These are phyloP conservation scores for Neosalanx taihuensis DNA, from an alignment of 2,797 vertebrate species.

Conservation along the genomic window DNA sequence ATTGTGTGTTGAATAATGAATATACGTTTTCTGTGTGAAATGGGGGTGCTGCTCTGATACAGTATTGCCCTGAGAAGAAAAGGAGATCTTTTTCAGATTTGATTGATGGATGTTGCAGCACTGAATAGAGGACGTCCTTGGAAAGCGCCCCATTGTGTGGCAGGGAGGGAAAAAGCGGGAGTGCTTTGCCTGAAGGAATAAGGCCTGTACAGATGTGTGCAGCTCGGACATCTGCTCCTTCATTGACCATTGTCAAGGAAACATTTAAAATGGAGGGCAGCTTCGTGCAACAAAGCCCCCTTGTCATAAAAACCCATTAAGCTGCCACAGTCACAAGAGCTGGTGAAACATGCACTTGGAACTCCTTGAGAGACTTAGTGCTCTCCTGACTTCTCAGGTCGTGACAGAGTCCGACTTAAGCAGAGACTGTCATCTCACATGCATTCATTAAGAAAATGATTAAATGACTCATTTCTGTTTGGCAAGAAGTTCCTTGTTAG, in stretches of 20 bases:
- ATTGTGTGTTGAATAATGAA: background rate
- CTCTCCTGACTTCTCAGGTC: constrained; percentile 37
- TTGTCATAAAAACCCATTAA: constrained; percentile 58
- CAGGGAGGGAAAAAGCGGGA: constrained; percentile 3
- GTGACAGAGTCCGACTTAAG: constrained; percentile 22
- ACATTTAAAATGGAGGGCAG: constrained; percentile 70
- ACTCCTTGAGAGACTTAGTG: constrained; percentile 31
- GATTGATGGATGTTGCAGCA: constrained; percentile 37
- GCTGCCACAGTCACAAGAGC: constrained; percentile 54
- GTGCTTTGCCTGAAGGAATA: constrained; percentile 41
- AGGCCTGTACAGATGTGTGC: constrained; percentile 67
- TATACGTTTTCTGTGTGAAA: background rate
- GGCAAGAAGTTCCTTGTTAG: constrained; percentile 18
- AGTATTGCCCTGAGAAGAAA: background rate
- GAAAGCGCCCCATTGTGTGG: constrained; percentile 39
- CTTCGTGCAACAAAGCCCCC: constrained; percentile 59
- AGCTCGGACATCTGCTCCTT: constrained; percentile 66
- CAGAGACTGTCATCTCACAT: background rate
- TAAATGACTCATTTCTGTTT: too few relatives aligned
- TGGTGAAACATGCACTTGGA: constrained; percentile 31
- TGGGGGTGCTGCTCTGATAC: background rate
- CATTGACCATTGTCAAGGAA: constrained; percentile 66
- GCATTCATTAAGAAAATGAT: too few relatives aligned
- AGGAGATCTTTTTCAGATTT: constrained; percentile 22
- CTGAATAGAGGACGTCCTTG: constrained; percentile 51